Conservation (phyloP, 2,113 vertebrate species). For the Ardeotis arabs region DNA sequence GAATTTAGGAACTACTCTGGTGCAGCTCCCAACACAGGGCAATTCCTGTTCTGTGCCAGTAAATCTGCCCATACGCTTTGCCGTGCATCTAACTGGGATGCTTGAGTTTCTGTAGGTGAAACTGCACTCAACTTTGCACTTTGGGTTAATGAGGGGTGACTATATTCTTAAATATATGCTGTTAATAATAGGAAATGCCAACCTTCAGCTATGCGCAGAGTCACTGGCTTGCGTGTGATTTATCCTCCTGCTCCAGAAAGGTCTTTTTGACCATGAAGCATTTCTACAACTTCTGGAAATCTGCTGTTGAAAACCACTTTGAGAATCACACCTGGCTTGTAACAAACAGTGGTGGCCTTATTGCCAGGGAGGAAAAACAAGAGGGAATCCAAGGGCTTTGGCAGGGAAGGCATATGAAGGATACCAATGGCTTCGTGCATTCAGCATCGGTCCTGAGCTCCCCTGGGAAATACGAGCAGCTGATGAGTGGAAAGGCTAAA, state of each 20-base stretch:
- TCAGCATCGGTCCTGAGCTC: neutral
- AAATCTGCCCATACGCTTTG: neutral
- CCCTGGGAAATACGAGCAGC: neutral
- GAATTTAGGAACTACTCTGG: neutral
- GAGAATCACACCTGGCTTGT: neutral
- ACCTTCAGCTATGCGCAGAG: neutral
- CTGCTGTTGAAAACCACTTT: neutral
- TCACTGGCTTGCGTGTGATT: neutral
- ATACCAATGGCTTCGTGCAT: neutral
- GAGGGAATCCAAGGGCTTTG: neutral
- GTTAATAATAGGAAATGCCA: neutral
- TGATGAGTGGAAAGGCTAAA: neutral
- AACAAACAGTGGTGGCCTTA: neutral
- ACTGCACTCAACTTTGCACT: neutral
- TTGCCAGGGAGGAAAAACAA: neutral
- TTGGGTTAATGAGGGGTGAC: neutral
- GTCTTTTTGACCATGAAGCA: neutral
- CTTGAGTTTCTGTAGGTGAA: neutral
- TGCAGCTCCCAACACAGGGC: rapidly evolving
- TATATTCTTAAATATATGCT: neutral
- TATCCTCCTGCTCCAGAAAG: neutral
- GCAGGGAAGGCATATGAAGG: neutral
- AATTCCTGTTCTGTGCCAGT: neutral
- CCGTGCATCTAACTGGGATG: neutral
- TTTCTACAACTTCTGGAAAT: neutral